Evolutionary conservation across 2,797 vertebrate species (phyloP).

Genomic region (Pantherophis vulpinus): DNA sequence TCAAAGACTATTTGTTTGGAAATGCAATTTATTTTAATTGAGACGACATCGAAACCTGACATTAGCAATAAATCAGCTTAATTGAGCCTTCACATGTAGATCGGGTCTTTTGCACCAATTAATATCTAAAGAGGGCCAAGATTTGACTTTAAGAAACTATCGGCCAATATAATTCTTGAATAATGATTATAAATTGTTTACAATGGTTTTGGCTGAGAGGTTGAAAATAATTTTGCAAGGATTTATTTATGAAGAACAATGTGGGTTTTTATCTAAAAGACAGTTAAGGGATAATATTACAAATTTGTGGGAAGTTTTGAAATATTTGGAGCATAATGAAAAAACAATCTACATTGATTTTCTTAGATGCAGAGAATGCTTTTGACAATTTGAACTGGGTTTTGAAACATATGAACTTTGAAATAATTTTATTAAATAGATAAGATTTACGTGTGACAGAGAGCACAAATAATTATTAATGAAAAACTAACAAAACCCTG

Average conservation of each 20-base stretch:
- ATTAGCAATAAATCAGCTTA: background rate
- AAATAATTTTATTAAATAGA: background rate
- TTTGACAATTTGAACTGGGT: background rate
- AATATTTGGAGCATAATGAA: background rate
- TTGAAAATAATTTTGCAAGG: background rate
- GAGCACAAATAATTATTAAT: background rate
- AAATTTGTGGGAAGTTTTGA: background rate
- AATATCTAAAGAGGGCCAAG: background rate
- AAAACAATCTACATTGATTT: background rate
- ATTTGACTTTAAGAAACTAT: background rate
- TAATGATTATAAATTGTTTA: background rate
- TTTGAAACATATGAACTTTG: background rate
- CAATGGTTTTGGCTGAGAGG: background rate
- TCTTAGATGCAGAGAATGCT: background rate
- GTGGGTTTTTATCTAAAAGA: background rate
- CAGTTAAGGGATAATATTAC: background rate
- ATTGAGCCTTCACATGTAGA: background rate
- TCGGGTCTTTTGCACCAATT: background rate
- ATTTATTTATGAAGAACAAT: background rate
- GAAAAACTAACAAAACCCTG: background rate
- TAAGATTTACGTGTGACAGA: background rate
- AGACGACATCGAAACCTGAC: no score
- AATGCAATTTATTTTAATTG: no score
- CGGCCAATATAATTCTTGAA: background rate
- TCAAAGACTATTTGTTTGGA: no score